Evolutionary conservation across 2,113 vertebrate species (phyloP).

Genomic region (Lonchura striata): DNA sequence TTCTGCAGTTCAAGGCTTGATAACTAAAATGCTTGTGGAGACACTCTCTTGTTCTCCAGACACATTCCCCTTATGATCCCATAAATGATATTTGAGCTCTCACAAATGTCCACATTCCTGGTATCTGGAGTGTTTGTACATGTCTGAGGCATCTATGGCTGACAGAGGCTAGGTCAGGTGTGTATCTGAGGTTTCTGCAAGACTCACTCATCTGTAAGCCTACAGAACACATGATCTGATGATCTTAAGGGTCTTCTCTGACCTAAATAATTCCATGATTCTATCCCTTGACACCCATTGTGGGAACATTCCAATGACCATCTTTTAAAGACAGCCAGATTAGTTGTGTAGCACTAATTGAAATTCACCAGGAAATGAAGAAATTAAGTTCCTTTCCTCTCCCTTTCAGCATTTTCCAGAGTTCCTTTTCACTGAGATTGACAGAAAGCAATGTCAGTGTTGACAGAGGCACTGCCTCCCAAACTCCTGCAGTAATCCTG

Average conservation of each 20-base stretch:
- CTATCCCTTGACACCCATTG: neutral
- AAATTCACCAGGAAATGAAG: neutral
- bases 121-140: neutral
- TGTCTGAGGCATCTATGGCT: neutral
- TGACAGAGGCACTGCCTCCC: neutral
- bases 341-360: neutral
- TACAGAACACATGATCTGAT: accelerated
- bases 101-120: neutral
- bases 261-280: neutral
- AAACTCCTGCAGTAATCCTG: neutral
- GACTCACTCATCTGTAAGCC: neutral
- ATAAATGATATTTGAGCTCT: neutral
- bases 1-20: neutral
- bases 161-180: neutral
- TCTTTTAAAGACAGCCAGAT: neutral
- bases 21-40: neutral
- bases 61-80: neutral
- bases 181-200: neutral
- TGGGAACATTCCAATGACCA: neutral
- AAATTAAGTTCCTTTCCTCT: neutral
- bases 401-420: neutral
- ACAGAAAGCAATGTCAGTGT: neutral
- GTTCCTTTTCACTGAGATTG: neutral
- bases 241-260: neutral
- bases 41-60: neutral